Evolutionary conservation across 92 coral and sea anemone genomes (phyloP), one percentile per base, ranked within the genome.

Genomic region (Meandrina meandrites): DNA sequence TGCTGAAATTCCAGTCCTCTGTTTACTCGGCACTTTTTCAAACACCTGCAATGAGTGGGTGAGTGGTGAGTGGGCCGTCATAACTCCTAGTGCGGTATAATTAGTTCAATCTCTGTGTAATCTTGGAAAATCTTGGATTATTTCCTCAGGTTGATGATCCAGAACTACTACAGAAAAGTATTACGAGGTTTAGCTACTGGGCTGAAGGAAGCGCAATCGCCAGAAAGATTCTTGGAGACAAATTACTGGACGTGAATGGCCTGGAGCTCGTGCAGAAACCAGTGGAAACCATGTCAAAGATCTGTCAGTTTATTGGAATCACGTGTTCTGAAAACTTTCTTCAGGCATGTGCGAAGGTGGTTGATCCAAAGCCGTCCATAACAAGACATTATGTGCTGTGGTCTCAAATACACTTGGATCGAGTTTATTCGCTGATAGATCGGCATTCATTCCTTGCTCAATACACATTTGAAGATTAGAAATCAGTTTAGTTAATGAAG

Each of bases 301-400:
- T 73, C n/a, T 34, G 40, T 71, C n/a, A 36, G 47, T 32, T 71
- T 32, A 71, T 36, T 5, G 78, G 35, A 6, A 22, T 35, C 28
- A 73, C 45, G 28, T 73, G 78, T 22, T 36, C n/a, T 18, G 48
- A 36, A 13, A 28, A 73, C 14, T 35, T 18, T 73, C 78, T 73
- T 51, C 16, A 81, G 76, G 86, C 86, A 68, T 82, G 86, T 21
- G 86, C 86, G 8, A 67, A 69, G 36, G 86, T 82, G 42, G 86
- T 82, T 31, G 86, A 82, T 70, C 77, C 86, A 30, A 67, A 22
- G 34, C 86, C 86, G 15, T 81, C 86, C 56, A 37, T 47, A 74
- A 24, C 86, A 64, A 81, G 86, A 62, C 30, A 60, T 81, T 42
- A 28, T 11, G 75, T 81, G 56, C 16, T 60, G 37, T 81, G 86